Conservation (phyloP, 1,140 invertebrate species). For the Laodelphax striatellus region DNA sequence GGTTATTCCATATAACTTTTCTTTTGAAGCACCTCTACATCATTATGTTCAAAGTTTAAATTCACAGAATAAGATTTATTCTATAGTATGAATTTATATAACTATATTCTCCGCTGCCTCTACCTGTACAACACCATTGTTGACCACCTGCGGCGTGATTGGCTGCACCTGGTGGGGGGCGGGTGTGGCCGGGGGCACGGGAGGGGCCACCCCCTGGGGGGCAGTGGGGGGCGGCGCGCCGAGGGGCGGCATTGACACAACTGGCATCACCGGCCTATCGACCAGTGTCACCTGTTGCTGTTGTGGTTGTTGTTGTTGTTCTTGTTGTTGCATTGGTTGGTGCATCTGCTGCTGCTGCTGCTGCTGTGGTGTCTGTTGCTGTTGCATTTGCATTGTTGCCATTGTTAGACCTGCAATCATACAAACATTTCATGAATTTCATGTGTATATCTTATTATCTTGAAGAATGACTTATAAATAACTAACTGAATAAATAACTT, state of each 20-base stretch:
- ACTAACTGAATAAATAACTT: too few species aligned
- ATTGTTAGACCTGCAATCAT: neutral
- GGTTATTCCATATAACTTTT: too few species aligned
- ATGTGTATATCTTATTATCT: too few species aligned
- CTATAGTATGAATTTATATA: too few species aligned
- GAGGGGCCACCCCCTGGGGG: neutral
- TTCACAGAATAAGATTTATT: too few species aligned
- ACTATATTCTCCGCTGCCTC: too few species aligned
- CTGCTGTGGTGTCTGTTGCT: slow-evolving; percentile 33
- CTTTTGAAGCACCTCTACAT: too few species aligned
- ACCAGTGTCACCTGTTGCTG: slow-evolving; percentile 32
- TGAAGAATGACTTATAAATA: too few species aligned
- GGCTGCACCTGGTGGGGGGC: neutral
- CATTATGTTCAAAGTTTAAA: too few species aligned
- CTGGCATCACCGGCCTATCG: slow-evolving; percentile 41
- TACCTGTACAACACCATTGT: too few species aligned
- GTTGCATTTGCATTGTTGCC: slow-evolving; percentile 28
- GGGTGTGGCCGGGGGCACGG: neutral
- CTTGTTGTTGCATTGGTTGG: slow-evolving; percentile 30
- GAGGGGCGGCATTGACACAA: slow-evolving; percentile 36
- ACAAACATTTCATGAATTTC: neutral
- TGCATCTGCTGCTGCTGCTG: slow-evolving; percentile 30
- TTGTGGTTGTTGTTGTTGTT: slow-evolving; percentile 35
- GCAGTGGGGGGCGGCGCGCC: neutral
- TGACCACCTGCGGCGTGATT: neutral